phyloP scores from a whole-genome alignment of 2,888 invertebrate genomes.

The Torymus auratus region DNA sequence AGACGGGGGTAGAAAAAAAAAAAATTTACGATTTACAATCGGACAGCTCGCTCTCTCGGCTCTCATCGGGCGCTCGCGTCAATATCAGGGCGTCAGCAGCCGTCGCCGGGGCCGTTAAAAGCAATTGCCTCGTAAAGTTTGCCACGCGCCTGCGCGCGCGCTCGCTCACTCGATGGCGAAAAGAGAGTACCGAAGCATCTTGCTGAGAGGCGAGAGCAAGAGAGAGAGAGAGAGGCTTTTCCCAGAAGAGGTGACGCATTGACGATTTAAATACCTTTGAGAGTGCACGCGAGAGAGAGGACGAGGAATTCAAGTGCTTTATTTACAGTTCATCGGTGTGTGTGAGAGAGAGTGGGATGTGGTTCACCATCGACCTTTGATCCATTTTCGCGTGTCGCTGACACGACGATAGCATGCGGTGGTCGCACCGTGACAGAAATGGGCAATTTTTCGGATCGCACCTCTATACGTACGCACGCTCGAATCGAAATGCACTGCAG shows the following conservation, averaged over 20 bases:
- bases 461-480: too few relatives aligned
- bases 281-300: not conserved
- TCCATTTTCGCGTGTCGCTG: not conserved
- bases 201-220: not conserved
- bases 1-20: not conserved
- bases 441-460: too few relatives aligned
- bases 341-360: not conserved
- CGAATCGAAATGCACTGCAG: too few relatives aligned
- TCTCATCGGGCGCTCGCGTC: not conserved
- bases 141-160: too few relatives aligned
- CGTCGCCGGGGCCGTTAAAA: slow-evolving; percentile 25
- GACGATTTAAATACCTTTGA: slow-evolving; percentile 47
- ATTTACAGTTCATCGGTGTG: slow-evolving; percentile 41
- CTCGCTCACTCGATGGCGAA: slow-evolving; percentile 1
- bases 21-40: slow-evolving; percentile 18
- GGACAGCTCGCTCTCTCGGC: not conserved
- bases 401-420: not conserved
- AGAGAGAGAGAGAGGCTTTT: not conserved
- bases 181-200: not conserved
- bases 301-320: slow-evolving; percentile 41
- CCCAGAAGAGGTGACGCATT: slow-evolving; percentile 15
- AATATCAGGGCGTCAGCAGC: slow-evolving; percentile 12
- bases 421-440: too few relatives aligned
- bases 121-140: slow-evolving; percentile 43
- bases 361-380: slow-evolving; percentile 41